phyloP scores from a whole-genome alignment of 2,888 invertebrate genomes.

The Heliconius ismenius region DNA sequence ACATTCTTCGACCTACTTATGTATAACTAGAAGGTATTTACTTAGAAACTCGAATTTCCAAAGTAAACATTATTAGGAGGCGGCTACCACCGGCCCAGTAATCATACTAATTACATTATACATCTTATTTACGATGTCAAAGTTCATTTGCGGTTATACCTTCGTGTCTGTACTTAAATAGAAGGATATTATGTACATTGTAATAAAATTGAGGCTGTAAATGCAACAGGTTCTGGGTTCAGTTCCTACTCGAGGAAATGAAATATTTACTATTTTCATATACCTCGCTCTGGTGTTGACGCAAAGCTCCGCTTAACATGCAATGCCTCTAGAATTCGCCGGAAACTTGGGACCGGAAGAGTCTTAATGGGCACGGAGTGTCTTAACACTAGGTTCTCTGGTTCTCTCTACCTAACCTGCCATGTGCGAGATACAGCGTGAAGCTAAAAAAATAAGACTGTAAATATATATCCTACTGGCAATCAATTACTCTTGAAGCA shows the following conservation, averaged over 20 bases:
- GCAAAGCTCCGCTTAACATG: neutral
- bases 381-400: neutral
- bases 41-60: constrained; percentile 13
- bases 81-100: neutral
- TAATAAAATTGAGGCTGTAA: neutral
- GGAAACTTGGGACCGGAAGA: neutral
- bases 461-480: too few species aligned
- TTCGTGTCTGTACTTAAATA: neutral
- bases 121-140: constrained; percentile 13
- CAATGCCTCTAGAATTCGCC: neutral
- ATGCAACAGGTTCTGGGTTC: neutral
- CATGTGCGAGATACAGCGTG: too few species aligned
- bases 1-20: too few species aligned
- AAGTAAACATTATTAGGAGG: constrained; percentile 9
- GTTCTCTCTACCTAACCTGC: neutral
- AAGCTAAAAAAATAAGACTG: too few species aligned
- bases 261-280: neutral
- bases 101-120: constrained; percentile 11
- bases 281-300: neutral
- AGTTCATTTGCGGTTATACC: constrained; percentile 1
- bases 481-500: too few species aligned
- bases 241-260: neutral
- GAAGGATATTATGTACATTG: neutral
- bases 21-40: neutral
- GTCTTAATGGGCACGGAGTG: neutral